Evolutionary conservation across 2,797 vertebrate species (phyloP).

Genomic region (Sarcophilus harrisii): DNA sequence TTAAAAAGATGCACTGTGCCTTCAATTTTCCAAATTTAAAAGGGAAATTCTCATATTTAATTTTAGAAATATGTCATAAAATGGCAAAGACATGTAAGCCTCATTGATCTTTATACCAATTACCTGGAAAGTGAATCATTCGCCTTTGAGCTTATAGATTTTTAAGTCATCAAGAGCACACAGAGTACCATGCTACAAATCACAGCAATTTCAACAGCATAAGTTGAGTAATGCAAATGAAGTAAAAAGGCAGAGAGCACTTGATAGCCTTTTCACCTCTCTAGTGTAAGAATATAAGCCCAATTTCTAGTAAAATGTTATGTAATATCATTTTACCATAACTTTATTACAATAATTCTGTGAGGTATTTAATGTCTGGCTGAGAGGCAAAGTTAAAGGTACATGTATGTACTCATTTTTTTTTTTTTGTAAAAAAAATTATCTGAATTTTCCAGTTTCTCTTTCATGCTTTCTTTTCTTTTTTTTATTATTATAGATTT

Average conservation of each 20-base stretch:
- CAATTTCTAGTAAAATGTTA: background rate
- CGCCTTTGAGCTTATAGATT: background rate
- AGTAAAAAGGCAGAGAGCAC: background rate
- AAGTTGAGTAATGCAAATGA: background rate
- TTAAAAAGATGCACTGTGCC: slow-evolving; percentile 37
- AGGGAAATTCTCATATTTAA: background rate
- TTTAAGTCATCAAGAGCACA: background rate
- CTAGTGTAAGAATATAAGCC: background rate
- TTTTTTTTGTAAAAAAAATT: slow-evolving; percentile 37
- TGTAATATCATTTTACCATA: background rate
- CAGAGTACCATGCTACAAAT: background rate
- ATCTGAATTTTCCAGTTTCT: background rate
- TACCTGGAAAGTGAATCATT: background rate
- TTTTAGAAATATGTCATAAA: background rate
- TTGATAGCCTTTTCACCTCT: background rate
- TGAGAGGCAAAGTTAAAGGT: slow-evolving; percentile 15
- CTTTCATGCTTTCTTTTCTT: slow-evolving; percentile 31
- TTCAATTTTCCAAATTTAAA: slow-evolving; percentile 38
- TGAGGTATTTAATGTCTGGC: slow-evolving; percentile 10
- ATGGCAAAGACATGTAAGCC: background rate
- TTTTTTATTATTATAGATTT: background rate
- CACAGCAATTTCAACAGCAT: background rate
- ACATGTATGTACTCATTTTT: background rate
- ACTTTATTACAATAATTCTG: background rate
- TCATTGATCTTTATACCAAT: slow-evolving; percentile 27